Percentiles rank a stretch among this genome's conserved stretches.
These are phyloP conservation scores for Hyles lineata DNA, from an alignment of 2,888 invertebrate species.

Conservation along the genomic window DNA sequence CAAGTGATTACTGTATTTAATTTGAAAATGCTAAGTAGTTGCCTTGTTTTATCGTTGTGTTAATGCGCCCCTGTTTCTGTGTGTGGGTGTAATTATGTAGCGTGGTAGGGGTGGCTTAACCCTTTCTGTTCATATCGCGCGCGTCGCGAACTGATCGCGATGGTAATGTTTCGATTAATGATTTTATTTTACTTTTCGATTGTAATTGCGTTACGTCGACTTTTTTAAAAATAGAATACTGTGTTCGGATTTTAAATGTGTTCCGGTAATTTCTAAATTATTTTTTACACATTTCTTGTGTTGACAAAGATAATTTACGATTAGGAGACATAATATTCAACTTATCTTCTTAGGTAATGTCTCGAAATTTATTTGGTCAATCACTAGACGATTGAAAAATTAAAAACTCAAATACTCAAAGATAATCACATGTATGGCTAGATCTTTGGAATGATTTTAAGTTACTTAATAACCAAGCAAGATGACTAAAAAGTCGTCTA, in stretches of 20 bases:
- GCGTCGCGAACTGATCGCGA: conserved; percentile 70
- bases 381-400: too few species aligned
- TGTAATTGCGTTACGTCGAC: conserved; percentile 28
- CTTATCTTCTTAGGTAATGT: too few species aligned
- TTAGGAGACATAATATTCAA: neutral
- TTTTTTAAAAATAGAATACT: neutral
- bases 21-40: conserved; percentile 85
- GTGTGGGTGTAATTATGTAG: conserved; percentile 73
- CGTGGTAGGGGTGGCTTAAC: conserved; percentile 70
- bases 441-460: too few species aligned
- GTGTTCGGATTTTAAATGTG: neutral
- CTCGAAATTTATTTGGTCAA: too few species aligned
- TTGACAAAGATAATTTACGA: neutral
- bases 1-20: conserved; percentile 85
- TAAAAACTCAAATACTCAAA: too few species aligned
- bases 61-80: conserved; percentile 56
- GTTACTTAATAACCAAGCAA: too few species aligned
- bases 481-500: too few species aligned
- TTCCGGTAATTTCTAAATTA: neutral
- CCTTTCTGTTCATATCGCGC: conserved; percentile 71
- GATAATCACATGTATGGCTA: too few species aligned
- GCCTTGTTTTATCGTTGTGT: conserved; percentile 78
- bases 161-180: conserved; percentile 75
- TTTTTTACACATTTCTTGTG: neutral
- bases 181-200: conserved; percentile 53